Conservation (phyloP, 2,888 invertebrate species). For the Drosophila paucipuncta region DNA sequence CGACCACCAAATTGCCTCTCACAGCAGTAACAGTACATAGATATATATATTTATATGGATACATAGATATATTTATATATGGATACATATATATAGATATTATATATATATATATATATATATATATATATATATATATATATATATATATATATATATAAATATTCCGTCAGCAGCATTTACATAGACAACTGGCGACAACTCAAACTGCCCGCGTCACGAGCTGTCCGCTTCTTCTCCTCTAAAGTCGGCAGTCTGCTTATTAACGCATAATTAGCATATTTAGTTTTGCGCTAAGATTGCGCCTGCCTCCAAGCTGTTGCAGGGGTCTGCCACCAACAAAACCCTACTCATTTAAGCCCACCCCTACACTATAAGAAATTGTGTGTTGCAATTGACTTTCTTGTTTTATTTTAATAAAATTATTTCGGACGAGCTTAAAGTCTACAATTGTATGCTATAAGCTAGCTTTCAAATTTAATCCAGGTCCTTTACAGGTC, state of each 20-base stretch:
- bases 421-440: not conserved
- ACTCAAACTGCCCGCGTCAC: slow-evolving; percentile 23
- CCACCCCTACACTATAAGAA: not conserved
- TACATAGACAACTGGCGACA: slow-evolving; percentile 24
- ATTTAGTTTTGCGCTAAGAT: slow-evolving; percentile 72
- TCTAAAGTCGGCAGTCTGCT: slow-evolving; percentile 41
- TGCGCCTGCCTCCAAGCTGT: slow-evolving; percentile 28
- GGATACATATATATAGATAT: not conserved
- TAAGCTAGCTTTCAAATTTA: no score
- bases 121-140: not conserved
- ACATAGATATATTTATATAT: no score
- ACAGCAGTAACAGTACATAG: slow-evolving; percentile 46
- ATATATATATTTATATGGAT: slow-evolving; percentile 4
- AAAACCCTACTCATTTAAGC: not conserved
- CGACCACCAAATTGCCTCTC: slow-evolving; percentile 66
- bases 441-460: no score
- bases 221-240: not conserved
- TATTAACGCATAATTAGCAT: slow-evolving; percentile 81
- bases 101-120: not conserved
- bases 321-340: not conserved
- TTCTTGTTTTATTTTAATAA: not conserved
- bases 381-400: not conserved
- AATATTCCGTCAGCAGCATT: slow-evolving; percentile 32
- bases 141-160: slow-evolving; percentile 1
- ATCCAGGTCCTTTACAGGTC: no score